Percentiles rank a stretch among this genome's conserved stretches.
Evolutionary conservation across 2,888 invertebrate species (phyloP).

Genomic region (Hylaea fasciaria): DNA sequence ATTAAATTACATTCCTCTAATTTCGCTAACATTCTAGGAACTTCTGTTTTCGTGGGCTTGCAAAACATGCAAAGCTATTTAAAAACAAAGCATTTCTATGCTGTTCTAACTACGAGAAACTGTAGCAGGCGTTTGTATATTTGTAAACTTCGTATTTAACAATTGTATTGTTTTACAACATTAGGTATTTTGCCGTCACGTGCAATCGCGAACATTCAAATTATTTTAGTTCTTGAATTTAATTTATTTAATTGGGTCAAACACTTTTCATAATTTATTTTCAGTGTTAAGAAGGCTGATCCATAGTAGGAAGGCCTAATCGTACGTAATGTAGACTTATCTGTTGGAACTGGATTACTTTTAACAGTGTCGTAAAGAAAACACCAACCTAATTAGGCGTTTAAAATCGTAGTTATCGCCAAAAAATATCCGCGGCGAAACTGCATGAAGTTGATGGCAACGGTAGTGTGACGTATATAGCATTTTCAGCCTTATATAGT

Average conservation of each 20-base stretch:
- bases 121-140: conserved; percentile 42
- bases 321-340: too few relatives aligned
- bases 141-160: conserved; percentile 45
- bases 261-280: too few relatives aligned
- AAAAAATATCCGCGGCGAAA: too few relatives aligned
- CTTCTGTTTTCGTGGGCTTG: conserved; percentile 24
- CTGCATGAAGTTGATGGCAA: too few relatives aligned
- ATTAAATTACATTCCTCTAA: conserved; percentile 31
- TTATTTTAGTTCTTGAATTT: conserved; percentile 13
- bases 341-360: too few relatives aligned
- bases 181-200: conserved; percentile 53
- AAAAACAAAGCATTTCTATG: conserved; percentile 41
- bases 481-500: neutral
- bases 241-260: neutral
- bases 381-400: too few relatives aligned
- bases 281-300: too few relatives aligned
- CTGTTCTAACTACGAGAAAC: conserved; percentile 50
- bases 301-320: too few relatives aligned
- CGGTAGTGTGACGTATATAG: too few relatives aligned
- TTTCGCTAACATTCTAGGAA: conserved; percentile 31
- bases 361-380: too few relatives aligned
- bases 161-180: conserved; percentile 55
- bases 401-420: too few relatives aligned
- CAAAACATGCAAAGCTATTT: conserved; percentile 39
- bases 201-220: conserved; percentile 38